Conservation (phyloP, 30 jellyfish, hydroid and myxozoan species). For the Mastigias papua region DNA sequence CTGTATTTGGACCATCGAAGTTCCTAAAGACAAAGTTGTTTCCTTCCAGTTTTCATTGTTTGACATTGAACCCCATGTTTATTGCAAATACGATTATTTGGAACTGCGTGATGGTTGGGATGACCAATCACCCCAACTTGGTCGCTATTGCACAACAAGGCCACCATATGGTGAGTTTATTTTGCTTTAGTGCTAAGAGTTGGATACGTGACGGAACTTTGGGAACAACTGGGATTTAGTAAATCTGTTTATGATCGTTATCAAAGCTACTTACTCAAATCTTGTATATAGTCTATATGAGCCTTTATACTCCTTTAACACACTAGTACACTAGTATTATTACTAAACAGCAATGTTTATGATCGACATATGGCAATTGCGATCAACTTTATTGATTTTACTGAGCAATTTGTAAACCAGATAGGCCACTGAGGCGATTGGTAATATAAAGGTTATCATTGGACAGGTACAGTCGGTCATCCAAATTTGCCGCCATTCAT, state of each 20-base stretch:
- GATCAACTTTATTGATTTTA: no score
- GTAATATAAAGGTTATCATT: no score
- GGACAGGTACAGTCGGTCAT: no score
- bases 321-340: no score
- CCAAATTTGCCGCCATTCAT: no score
- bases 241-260: neutral
- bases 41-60: constrained; percentile 68
- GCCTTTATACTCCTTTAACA: no score
- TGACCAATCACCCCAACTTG: constrained; percentile 80
- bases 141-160: constrained; percentile 87
- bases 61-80: constrained; percentile 83
- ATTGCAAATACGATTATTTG: constrained; percentile 90
- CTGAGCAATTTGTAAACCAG: no score
- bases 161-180: constrained; percentile 81
- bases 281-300: no score
- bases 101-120: constrained; percentile 97
- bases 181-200: neutral
- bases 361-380: no score
- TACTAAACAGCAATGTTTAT: no score
- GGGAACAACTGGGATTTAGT: neutral
- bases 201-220: neutral
- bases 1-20: constrained; percentile 93
- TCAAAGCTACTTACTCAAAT: no score
- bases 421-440: no score
- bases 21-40: constrained; percentile 78